These are phyloP conservation scores for Drosophila arawakana DNA, from an alignment of 1,140 invertebrate species.

Conservation along the genomic window DNA sequence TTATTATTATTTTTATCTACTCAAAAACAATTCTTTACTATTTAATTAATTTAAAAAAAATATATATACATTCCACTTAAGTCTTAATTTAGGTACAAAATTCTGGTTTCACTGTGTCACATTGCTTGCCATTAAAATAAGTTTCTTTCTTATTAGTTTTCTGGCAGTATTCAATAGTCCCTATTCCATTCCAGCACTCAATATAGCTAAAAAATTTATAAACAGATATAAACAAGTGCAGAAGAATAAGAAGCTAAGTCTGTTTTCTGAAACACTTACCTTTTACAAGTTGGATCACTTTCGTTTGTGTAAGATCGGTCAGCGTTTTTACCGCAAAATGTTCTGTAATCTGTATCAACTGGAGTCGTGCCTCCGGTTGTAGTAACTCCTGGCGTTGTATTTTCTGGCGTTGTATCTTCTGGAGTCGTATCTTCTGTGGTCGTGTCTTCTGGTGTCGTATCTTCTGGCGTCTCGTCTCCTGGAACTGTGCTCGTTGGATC, in stretches of 20 bases:
- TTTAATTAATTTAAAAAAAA: background rate
- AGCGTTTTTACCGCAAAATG: background rate
- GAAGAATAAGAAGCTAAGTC: no score
- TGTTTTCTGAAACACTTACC: constrained; percentile 1
- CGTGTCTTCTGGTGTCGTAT: background rate
- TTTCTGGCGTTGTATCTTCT: background rate
- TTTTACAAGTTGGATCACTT: constrained; percentile 21
- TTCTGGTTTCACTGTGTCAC: constrained; percentile 23
- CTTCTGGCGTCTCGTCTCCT: background rate
- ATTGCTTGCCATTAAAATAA: constrained; percentile 9
- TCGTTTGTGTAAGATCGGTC: constrained; percentile 1
- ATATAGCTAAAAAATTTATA: constrained; percentile 1
- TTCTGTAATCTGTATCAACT: background rate
- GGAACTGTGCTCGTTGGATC: background rate
- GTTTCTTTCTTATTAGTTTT: background rate
- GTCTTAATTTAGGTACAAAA: constrained; percentile 22
- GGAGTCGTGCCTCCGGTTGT: constrained; percentile 1
- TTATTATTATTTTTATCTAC: no score
- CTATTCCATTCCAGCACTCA: background rate
- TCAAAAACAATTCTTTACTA: background rate
- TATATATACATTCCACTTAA: background rate
- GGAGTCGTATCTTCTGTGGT: background rate
- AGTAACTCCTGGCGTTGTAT: background rate
- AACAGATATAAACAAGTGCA: background rate
- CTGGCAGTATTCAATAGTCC: background rate